Evolutionary conservation across 2,113 vertebrate species (phyloP).

Genomic region (Saguinus midas): DNA sequence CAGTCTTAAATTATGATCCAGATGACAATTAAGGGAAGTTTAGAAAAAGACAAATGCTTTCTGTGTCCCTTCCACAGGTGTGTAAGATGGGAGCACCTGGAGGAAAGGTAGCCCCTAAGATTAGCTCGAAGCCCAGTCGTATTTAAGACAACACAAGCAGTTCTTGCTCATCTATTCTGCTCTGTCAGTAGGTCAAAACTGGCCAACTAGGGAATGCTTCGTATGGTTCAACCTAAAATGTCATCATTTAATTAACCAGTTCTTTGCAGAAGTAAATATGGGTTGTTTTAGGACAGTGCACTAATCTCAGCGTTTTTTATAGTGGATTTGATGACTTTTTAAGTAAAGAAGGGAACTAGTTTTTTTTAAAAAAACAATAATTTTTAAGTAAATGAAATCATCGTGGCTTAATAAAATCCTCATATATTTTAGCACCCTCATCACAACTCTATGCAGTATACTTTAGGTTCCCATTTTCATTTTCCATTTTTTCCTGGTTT

Average conservation of each 20-base stretch:
- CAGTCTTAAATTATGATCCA: background rate
- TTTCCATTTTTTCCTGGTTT: background rate
- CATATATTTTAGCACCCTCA: background rate
- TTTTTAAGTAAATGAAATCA: conserved; percentile 28
- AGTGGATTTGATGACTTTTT: background rate
- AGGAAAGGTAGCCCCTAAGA: background rate
- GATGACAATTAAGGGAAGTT: background rate
- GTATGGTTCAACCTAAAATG: background rate
- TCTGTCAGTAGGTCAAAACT: background rate
- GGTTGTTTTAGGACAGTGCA: conserved; percentile 9
- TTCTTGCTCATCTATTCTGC: background rate
- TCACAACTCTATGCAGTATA: background rate
- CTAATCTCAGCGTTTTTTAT: background rate
- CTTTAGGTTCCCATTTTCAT: background rate
- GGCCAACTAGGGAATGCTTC: background rate
- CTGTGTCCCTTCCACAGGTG: background rate
- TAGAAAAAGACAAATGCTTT: background rate
- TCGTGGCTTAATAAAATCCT: background rate
- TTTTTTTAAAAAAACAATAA: background rate
- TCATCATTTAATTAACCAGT: conserved; percentile 7
- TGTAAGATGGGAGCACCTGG: background rate
- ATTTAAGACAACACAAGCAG: background rate
- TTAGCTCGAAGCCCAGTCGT: background rate
- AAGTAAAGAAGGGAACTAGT: background rate
- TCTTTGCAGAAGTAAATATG: background rate